Conservation (phyloP, 92 coral and sea anemone species). For the Zoanthus solanderi region DNA sequence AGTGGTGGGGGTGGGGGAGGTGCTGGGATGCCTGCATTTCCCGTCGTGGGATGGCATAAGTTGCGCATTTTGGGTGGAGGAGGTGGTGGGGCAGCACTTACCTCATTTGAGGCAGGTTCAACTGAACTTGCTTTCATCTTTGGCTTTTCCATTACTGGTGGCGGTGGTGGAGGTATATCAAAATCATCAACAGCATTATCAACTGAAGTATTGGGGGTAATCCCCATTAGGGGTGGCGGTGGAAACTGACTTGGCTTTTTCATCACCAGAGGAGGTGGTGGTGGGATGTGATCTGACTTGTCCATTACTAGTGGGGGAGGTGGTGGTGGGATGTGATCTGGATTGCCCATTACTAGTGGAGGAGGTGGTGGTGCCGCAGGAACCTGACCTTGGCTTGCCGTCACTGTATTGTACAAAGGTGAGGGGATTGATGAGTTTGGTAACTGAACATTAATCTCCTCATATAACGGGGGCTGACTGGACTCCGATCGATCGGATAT, state of each 20-base stretch:
- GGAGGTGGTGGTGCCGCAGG: conserved; percentile 38
- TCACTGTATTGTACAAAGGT: conserved; percentile 1
- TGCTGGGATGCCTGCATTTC: conserved; percentile 21
- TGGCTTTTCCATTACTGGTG: conserved; percentile 75
- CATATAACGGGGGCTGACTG: conserved; percentile 2
- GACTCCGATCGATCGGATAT: neutral
- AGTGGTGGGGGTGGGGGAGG: conserved; percentile 48
- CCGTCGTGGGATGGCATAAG: conserved; percentile 6
- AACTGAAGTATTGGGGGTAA: conserved; percentile 59
- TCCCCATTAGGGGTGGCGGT: conserved; percentile 40
- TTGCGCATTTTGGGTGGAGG: conserved; percentile 47
- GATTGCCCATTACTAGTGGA: neutral
- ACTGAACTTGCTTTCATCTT: conserved; percentile 50
- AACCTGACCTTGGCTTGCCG: conserved; percentile 10
- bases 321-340: conserved; percentile 16
- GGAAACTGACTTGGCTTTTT: conserved; percentile 4
- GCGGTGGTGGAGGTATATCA: conserved; percentile 74
- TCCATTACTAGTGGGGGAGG: conserved; percentile 32
- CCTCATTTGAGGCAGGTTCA: neutral
- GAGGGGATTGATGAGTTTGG: conserved; percentile 27
- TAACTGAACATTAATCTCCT: neutral
- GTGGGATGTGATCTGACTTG: neutral
- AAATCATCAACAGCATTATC: conserved; percentile 39
- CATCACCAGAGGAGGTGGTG: conserved; percentile 25
- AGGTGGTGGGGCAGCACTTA: conserved; percentile 50